A percentile compares a stretch with the other conserved stretches of the same genome.
Conservation (phyloP, 2,888 invertebrate species). For the Drosophila rubida region DNA sequence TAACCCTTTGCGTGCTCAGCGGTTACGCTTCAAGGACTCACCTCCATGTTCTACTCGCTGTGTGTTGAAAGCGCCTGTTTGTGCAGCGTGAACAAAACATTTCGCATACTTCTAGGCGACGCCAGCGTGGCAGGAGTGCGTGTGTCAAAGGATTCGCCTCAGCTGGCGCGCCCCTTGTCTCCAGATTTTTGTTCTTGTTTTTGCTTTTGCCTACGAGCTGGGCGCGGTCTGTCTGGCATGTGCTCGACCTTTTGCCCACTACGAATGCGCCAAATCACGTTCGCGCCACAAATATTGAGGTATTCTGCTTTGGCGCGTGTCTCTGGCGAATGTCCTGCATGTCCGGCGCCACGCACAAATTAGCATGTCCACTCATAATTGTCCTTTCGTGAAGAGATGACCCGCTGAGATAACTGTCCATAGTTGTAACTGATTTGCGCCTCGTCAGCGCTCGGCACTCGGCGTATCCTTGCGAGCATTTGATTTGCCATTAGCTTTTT, state of each 20-base stretch:
- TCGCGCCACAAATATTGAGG: conserved; percentile 80
- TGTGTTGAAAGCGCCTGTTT: conserved; percentile 55
- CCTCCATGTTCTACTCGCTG: conserved; percentile 20
- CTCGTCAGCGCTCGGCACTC: conserved; percentile 17
- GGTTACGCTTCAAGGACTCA: conserved; percentile 67
- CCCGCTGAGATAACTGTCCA: conserved; percentile 80
- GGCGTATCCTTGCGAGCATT: conserved; percentile 46
- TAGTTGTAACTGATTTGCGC: conserved; percentile 81
- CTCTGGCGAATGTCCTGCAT: conserved; percentile 35
- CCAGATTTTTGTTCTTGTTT: too few species aligned
- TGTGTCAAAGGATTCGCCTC: background rate
- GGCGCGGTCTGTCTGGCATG: conserved; percentile 47
- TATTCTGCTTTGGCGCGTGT: conserved; percentile 78
- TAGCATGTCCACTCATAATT: conserved; percentile 83
- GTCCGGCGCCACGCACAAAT: conserved; percentile 73
- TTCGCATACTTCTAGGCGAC: conserved; percentile 69
- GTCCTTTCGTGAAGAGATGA: conserved; percentile 81
- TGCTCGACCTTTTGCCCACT: conserved; percentile 11
- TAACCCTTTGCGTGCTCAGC: conserved; percentile 80
- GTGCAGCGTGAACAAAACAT: conserved; percentile 64
- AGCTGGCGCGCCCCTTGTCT: background rate
- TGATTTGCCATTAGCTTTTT: conserved; percentile 72
- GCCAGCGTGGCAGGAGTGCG: conserved; percentile 13
- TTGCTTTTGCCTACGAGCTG: background rate
- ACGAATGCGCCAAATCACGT: conserved; percentile 81